Base-by-base conservation (phyloP, 2,797 vertebrate species). In the Sebastes hubbsi region DNA sequence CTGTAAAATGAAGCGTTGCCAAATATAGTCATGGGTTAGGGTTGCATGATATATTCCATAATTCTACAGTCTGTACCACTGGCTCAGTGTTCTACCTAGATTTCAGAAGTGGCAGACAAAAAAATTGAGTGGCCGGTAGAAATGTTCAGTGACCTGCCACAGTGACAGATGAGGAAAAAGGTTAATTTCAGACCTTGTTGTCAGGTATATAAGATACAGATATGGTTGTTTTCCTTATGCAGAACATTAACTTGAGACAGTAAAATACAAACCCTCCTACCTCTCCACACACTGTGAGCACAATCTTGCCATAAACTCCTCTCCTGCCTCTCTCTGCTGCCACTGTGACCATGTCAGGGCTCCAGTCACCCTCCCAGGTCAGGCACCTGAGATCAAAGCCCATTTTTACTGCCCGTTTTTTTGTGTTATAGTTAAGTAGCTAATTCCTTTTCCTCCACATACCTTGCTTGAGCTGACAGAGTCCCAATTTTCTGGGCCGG, bases 321-420 rank as follows among this genome's bases (percentile, higher is more conserved):
- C 83, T 96, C 68, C 96, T 83, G 80, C 93, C 89, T 73, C 94
- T 93, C 82, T 94, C 94, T 78, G 94, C 91, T 0, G 96, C 96
- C 64, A 93, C 94, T 67, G 91, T 75, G 55, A 94, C 81, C 36
- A 97, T 30, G 81, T 97, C 96, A 12, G 87, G 1, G 29, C 88
- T 95, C 97, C 97, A 98, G 36, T 94, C 93, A 13, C 94, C 96
- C 87, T 98, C 96, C 97, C 97, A 98, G 38, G 95, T 95, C 61
- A 98, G 91, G 54, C 95, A 97, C 91, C 97, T 98, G 93, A 30
- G 81, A 7, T 46, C 13, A 83, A 8, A 72, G 24, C 2, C 49
- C 8, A 54, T 11, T 10, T 54, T 54, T 22, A 54, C 49, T n/a
- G 0, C 9, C 2, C 1, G n/a, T 54, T 22, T 54, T 24, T 54